Evolutionary conservation across 2,113 vertebrate species (phyloP).

Genomic region (Notechis scutatus): DNA sequence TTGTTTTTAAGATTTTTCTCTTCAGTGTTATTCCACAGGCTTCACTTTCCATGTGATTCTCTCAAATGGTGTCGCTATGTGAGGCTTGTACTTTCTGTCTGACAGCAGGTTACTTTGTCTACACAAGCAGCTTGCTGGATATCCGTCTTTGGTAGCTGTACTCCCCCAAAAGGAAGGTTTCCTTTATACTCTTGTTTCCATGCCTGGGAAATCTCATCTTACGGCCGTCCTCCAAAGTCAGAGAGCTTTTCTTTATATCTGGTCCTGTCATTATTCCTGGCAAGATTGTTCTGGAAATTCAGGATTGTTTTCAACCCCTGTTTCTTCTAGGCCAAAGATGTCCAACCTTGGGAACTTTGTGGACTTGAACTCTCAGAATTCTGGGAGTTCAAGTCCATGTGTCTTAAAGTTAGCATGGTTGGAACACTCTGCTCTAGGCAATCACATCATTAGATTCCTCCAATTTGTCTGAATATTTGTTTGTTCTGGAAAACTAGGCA

Average conservation of each 20-base stretch:
- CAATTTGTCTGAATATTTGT: conserved; percentile 66
- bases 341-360: background rate
- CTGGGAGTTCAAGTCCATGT: no score
- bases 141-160: background rate
- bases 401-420: no score
- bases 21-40: background rate
- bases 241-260: conserved; percentile 34
- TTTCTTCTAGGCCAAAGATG: conserved; percentile 45
- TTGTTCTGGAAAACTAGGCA: conserved; percentile 66
- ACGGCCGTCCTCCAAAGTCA: conserved; percentile 10
- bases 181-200: conserved; percentile 23
- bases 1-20: background rate
- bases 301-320: conserved; percentile 55
- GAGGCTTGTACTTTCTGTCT: conserved; percentile 8
- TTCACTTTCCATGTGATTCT: conserved; percentile 12
- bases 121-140: background rate
- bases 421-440: conserved; percentile 43
- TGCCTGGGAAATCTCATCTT: conserved; percentile 15
- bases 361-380: background rate
- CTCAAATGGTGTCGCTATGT: background rate
- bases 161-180: background rate
- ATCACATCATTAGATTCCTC: conserved; percentile 65
- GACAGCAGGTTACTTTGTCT: background rate
- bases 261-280: conserved; percentile 49
- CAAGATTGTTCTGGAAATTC: conserved; percentile 54